Evolutionary conservation across 2,113 vertebrate species (phyloP).

Genomic region (Tachycineta bicolor): DNA sequence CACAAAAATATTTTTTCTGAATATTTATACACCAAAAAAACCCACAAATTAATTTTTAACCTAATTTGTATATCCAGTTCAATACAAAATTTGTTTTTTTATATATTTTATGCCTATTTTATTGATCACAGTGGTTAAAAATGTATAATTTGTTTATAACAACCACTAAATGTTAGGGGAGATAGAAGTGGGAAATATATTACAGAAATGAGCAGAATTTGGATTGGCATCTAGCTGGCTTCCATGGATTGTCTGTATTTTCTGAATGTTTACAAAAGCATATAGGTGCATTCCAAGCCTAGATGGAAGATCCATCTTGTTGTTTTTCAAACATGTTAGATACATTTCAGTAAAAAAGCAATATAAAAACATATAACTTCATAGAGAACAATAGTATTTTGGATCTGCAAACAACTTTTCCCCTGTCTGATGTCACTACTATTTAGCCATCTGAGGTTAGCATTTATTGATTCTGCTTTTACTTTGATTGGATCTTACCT

Average conservation of each 20-base stretch:
- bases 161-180: background rate
- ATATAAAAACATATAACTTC: background rate
- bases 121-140: background rate
- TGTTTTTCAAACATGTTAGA: constrained; percentile 3
- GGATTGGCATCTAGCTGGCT: background rate
- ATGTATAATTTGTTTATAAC: background rate
- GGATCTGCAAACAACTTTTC: constrained; percentile 59
- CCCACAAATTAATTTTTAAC: background rate
- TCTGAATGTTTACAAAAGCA: background rate
- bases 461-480: constrained; percentile 78
- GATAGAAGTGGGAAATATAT: background rate
- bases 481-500: constrained; percentile 81
- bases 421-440: constrained; percentile 67
- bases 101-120: background rate
- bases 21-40: background rate
- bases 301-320: background rate
- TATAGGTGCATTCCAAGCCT: background rate
- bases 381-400: constrained; percentile 31
- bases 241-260: background rate
- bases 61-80: background rate
- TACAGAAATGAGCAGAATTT: background rate
- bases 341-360: constrained; percentile 28
- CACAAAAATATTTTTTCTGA: background rate
- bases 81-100: background rate
- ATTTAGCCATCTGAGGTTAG: constrained; percentile 72